Conservation (phyloP, 2,113 vertebrate genomes). For the Stictonetta naevosa region DNA sequence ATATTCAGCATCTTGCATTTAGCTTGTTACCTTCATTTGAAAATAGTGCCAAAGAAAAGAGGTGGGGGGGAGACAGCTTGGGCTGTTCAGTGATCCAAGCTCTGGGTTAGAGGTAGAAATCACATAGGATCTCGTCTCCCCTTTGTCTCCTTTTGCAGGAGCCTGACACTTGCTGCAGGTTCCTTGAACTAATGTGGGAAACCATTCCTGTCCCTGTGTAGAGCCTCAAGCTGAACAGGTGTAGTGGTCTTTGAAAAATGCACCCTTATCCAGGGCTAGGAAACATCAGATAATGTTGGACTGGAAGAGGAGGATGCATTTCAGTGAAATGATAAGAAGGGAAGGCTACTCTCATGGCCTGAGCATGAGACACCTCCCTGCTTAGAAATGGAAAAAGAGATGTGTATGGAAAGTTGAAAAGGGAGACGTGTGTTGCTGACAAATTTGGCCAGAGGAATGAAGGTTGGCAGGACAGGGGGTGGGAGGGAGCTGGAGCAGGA, state of each 20-base stretch:
- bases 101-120: neutral
- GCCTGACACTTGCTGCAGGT: neutral
- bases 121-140: neutral
- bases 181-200: neutral
- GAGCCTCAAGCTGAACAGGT: neutral
- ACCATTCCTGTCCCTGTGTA: neutral
- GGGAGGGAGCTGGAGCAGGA: neutral
- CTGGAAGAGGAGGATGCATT: conserved; percentile 19
- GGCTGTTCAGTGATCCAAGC: neutral
- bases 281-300: neutral
- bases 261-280: neutral
- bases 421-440: neutral
- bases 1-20: neutral
- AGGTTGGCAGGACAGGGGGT: neutral
- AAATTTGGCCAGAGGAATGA: neutral
- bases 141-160: neutral
- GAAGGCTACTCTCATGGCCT: neutral
- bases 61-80: rapidly evolving
- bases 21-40: neutral
- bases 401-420: neutral
- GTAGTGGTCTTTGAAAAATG: neutral
- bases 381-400: neutral
- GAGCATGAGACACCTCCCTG: neutral
- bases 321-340: neutral
- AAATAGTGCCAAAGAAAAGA: neutral